A percentile compares a stretch with the other conserved stretches of the same genome.
These are phyloP conservation scores for Sanderia malayensis DNA, from an alignment of 30 jellyfish, hydroid and myxozoan genomes.

Conservation along the genomic window DNA sequence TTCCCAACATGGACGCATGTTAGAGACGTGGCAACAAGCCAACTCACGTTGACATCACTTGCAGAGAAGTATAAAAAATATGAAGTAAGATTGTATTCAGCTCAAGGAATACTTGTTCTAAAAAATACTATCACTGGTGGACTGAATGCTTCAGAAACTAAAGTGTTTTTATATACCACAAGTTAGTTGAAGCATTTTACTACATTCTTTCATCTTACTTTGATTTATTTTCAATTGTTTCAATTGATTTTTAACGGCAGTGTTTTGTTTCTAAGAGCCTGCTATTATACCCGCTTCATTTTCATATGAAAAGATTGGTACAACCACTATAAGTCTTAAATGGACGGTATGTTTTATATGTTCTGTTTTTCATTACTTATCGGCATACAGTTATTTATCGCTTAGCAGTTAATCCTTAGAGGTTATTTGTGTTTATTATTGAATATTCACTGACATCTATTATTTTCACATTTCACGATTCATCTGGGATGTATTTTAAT, in stretches of 20 bases:
- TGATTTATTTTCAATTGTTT: no score
- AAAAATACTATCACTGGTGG: neutral
- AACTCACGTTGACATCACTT: neutral
- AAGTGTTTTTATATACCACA: neutral
- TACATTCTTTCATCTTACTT: no score
- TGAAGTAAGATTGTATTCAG: slow-evolving; percentile 12
- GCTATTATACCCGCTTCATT: neutral
- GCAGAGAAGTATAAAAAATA: slow-evolving; percentile 20
- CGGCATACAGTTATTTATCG: no score
- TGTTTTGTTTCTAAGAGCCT: neutral
- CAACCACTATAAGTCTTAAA: neutral
- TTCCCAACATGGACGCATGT: slow-evolving; percentile 5
- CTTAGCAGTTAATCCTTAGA: no score
- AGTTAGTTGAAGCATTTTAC: no score
- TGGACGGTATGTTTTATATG: neutral
- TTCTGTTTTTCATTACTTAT: neutral
- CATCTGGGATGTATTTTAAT: no score
- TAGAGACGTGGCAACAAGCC: neutral
- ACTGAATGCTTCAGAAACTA: neutral
- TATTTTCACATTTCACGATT: no score
- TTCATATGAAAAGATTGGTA: neutral
- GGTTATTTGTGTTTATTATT: no score
- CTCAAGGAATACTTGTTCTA: neutral
- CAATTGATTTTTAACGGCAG: no score
- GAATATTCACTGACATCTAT: no score